These are phyloP conservation scores for Panzeria rudis DNA, from an alignment of 2,888 invertebrate genomes.

Conservation along the genomic window DNA sequence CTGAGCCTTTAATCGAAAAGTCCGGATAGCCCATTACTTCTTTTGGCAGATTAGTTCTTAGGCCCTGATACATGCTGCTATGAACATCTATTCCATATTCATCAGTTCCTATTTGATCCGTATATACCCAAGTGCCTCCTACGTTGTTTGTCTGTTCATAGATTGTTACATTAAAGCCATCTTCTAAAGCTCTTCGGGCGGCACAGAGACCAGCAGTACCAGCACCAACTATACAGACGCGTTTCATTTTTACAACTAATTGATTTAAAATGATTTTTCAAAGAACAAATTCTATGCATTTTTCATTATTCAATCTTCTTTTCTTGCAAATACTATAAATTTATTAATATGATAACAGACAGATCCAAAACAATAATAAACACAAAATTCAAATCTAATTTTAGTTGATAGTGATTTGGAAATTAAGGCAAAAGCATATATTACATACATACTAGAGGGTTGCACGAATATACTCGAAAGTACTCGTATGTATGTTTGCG, in stretches of 20 bases:
- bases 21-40: conserved; percentile 97
- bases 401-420: conserved; percentile 37
- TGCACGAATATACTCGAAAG: no score
- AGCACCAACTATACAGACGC: conserved; percentile 91
- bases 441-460: no score
- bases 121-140: conserved; percentile 97
- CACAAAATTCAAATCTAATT: conserved; percentile 9
- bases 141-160: conserved; percentile 90
- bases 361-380: conserved; percentile 36
- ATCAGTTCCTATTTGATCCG: conserved; percentile 89
- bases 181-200: conserved; percentile 87
- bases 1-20: conserved; percentile 83
- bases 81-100: conserved; percentile 92
- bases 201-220: conserved; percentile 96
- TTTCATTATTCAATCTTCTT: conserved; percentile 52
- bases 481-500: no score
- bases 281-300: conserved; percentile 16
- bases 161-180: conserved; percentile 86
- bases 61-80: conserved; percentile 95
- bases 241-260: conserved; percentile 72
- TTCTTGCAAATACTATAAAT: conserved; percentile 33
- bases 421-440: neutral
- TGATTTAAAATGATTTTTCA: conserved; percentile 20
- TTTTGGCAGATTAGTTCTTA: conserved; percentile 97
- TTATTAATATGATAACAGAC: conserved; percentile 50